Evolutionary conservation across 2,888 invertebrate species (phyloP).

Genomic region (Ophion ellenae): DNA sequence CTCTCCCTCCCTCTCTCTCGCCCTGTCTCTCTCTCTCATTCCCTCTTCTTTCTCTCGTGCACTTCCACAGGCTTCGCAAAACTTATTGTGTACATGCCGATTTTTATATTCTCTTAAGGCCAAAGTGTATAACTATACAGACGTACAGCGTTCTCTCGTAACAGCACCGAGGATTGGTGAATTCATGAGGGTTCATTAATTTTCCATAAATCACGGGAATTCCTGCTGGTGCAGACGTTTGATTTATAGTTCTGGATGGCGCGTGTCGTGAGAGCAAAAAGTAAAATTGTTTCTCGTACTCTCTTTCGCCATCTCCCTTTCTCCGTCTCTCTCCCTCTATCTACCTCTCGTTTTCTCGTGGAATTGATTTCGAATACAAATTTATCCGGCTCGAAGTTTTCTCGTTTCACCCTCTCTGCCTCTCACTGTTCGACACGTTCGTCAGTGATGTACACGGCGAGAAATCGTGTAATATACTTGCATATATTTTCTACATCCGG

Average conservation of each 20-base stretch:
- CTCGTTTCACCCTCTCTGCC: conserved; percentile 16
- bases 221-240: conserved; percentile 57
- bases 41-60: conserved; percentile 2
- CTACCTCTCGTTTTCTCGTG: conserved; percentile 8
- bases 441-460: conserved; percentile 38
- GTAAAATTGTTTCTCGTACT: conserved; percentile 45
- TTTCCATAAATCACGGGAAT: conserved; percentile 67
- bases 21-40: conserved; percentile 22
- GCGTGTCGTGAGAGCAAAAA: conserved; percentile 56
- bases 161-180: conserved; percentile 51
- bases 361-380: conserved; percentile 54
- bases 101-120: conserved; percentile 61
- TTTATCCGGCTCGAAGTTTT: conserved; percentile 52
- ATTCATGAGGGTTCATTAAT: conserved; percentile 67
- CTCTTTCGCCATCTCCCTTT: conserved; percentile 1
- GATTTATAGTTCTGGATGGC: conserved; percentile 62
- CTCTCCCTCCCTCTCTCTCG: conserved; percentile 37
- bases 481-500: conserved; percentile 48
- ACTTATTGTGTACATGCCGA: conserved; percentile 56
- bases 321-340: background rate
- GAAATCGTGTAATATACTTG: conserved; percentile 39
- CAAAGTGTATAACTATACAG: conserved; percentile 4
- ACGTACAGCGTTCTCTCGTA: conserved; percentile 18
- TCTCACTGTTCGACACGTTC: conserved; percentile 28
- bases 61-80: conserved; percentile 15